Evolutionary conservation across 2,888 invertebrate genomes (phyloP).

Genomic region (Drosophila yooni): DNA sequence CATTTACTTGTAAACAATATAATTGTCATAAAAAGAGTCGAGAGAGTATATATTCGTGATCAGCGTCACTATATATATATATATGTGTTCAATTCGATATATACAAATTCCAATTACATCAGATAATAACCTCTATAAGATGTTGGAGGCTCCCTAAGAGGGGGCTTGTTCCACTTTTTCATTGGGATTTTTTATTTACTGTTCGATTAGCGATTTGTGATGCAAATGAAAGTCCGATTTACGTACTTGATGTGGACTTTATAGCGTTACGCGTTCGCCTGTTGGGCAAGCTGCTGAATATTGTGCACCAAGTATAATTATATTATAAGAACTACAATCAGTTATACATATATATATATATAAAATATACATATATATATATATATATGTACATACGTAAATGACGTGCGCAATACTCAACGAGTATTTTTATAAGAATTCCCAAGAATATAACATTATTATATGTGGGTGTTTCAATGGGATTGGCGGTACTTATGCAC

Average conservation of each 20-base stretch:
- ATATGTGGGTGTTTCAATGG: slow-evolving; percentile 12
- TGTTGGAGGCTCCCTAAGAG: neutral
- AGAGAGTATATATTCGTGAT: neutral
- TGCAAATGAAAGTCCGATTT: slow-evolving; percentile 46
- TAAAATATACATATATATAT: slow-evolving; percentile 1
- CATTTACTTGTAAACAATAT: accelerated
- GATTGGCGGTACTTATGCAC: slow-evolving; percentile 1
- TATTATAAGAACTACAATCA: slow-evolving; percentile 21
- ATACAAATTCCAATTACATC: neutral
- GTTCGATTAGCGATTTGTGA: slow-evolving; percentile 45
- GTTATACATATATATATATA: neutral
- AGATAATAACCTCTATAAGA: neutral
- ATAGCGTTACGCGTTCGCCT: slow-evolving; percentile 30
- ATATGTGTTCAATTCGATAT: no score
- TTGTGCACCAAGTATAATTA: slow-evolving; percentile 40
- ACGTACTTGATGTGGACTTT: slow-evolving; percentile 41
- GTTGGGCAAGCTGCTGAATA: slow-evolving; percentile 36
- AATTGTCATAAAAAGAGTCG: neutral
- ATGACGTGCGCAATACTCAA: slow-evolving; percentile 32
- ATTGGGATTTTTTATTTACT: slow-evolving; percentile 18
- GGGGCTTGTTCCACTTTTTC: slow-evolving; percentile 33
- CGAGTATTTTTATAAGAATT: slow-evolving; percentile 29
- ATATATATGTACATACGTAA: neutral
- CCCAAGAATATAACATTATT: neutral
- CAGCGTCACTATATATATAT: neutral